A percentile compares a stretch with the other conserved stretches of the same genome.
Conservation (phyloP, 2,797 vertebrate species). For the Cyprinella venusta region DNA sequence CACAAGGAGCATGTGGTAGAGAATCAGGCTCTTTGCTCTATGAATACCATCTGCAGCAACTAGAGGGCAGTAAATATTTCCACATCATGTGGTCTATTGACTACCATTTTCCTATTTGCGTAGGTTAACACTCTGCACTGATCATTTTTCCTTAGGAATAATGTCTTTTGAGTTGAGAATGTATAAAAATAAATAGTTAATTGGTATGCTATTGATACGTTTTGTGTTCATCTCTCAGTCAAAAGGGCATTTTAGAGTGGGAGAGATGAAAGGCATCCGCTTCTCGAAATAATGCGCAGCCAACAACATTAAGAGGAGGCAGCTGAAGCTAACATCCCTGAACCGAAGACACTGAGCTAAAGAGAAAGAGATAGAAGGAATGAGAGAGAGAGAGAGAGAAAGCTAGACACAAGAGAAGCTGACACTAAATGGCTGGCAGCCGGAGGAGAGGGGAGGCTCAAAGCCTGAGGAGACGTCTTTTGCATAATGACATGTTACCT, state of each 20-base stretch:
- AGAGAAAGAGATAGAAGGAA: constrained; percentile 3
- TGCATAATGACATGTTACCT: constrained; percentile 69
- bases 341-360: neutral
- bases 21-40: neutral
- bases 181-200: constrained; percentile 10
- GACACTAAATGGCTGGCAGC: constrained; percentile 21
- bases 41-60: neutral
- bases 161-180: constrained; percentile 1
- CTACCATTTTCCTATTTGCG: neutral
- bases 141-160: neutral
- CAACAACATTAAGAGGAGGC: constrained; percentile 3
- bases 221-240: neutral
- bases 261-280: constrained; percentile 19
- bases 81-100: neutral
- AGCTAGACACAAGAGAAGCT: constrained; percentile 16
- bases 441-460: constrained; percentile 35
- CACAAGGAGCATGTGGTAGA: neutral
- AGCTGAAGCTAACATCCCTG: constrained; percentile 27
- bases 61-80: constrained; percentile 26
- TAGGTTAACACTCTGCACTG: neutral
- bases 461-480: constrained; percentile 57
- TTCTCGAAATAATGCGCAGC: neutral
- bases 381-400: constrained; percentile 4
- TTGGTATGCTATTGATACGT: constrained; percentile 1
- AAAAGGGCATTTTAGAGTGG: constrained; percentile 16